phyloP scores from a whole-genome alignment of 2,888 invertebrate species.

The Acronicta leporina region DNA sequence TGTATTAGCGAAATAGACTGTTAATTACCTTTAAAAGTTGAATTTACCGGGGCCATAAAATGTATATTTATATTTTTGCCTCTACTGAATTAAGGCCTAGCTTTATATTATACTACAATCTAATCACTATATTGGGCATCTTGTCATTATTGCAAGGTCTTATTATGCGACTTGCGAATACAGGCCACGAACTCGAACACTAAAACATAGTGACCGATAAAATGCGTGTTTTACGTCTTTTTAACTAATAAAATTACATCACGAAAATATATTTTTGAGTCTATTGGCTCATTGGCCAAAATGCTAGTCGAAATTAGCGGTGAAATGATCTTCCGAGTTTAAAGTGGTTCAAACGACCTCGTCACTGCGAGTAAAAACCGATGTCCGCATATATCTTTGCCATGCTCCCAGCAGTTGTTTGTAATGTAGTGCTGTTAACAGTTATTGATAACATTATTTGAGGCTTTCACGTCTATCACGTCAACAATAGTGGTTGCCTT shows the following conservation, averaged over 20 bases:
- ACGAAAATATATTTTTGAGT: slow-evolving; percentile 19
- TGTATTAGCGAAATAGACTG: slow-evolving; percentile 52
- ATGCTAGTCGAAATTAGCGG: slow-evolving; percentile 55
- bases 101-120: slow-evolving; percentile 16
- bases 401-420: slow-evolving; percentile 55
- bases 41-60: slow-evolving; percentile 53
- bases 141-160: slow-evolving; percentile 24
- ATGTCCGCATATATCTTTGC: slow-evolving; percentile 46
- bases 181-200: slow-evolving; percentile 15
- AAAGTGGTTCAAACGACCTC: slow-evolving; percentile 25
- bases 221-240: slow-evolving; percentile 15
- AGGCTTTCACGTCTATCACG: slow-evolving; percentile 52
- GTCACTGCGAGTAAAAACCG: slow-evolving; percentile 11
- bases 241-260: slow-evolving; percentile 19
- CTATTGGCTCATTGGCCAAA: slow-evolving; percentile 25
- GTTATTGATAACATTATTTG: slow-evolving; percentile 49
- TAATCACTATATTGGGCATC: slow-evolving; percentile 16
- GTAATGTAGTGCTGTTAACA: slow-evolving; percentile 50
- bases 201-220: slow-evolving; percentile 13
- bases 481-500: slow-evolving; percentile 25
- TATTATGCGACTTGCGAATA: slow-evolving; percentile 15
- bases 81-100: slow-evolving; percentile 33
- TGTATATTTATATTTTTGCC: slow-evolving; percentile 48
- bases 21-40: slow-evolving; percentile 41
- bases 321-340: slow-evolving; percentile 17